A percentile compares a stretch with the other conserved stretches of the same genome.
Conservation (phyloP, 2,888 invertebrate genomes). For the Troilus luridus region DNA sequence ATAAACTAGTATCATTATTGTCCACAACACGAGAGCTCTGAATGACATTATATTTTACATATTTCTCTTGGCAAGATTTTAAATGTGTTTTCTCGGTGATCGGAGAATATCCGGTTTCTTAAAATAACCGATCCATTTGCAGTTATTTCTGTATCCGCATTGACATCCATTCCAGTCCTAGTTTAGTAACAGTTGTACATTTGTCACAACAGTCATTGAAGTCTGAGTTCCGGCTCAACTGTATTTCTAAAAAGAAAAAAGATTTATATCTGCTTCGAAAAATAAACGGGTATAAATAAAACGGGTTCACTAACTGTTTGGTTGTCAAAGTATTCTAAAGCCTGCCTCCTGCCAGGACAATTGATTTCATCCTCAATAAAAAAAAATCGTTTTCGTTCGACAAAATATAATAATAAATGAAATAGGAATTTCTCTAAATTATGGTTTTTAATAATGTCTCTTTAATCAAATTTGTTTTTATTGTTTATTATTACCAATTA, state of each 20-base stretch:
- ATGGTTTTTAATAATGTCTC: too few relatives aligned
- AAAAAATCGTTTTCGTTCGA: background rate
- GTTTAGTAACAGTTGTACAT: background rate
- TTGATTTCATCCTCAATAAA: background rate
- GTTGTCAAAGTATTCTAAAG: background rate
- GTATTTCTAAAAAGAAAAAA: background rate
- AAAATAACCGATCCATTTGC: background rate
- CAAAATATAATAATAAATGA: background rate
- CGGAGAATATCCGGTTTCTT: background rate
- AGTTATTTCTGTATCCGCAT: background rate
- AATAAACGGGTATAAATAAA: slow-evolving; percentile 18
- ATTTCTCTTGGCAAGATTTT: background rate
- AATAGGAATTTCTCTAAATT: too few relatives aligned
- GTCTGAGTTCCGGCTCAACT: background rate
- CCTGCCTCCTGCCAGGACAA: background rate
- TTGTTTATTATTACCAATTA: too few relatives aligned
- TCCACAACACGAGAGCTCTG: background rate
- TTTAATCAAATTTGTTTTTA: too few relatives aligned
- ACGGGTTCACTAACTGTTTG: background rate
- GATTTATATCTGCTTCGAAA: slow-evolving; percentile 19
- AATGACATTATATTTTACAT: background rate
- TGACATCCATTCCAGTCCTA: background rate
- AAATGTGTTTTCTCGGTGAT: background rate
- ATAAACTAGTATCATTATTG: background rate
- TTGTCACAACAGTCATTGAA: background rate